A percentile compares a stretch with the other conserved stretches of the same genome.
Evolutionary conservation across 2,888 invertebrate species (phyloP).

Genomic region (Drosophila helvetica): DNA sequence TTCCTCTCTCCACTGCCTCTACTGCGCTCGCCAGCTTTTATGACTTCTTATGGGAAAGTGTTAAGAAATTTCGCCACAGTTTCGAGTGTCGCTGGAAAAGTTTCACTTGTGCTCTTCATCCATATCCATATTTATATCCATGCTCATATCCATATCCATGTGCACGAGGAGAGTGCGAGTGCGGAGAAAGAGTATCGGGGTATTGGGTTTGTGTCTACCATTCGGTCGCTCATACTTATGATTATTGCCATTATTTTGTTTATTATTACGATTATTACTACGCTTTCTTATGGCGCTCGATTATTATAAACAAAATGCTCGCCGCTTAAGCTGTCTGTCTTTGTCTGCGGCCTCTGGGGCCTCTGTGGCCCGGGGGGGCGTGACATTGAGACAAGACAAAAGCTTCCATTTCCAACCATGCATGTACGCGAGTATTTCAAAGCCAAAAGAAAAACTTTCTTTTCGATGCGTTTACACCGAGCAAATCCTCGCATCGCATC

Average conservation of each 20-base stretch:
- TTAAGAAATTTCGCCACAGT: slow-evolving; percentile 69
- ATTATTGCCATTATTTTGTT: slow-evolving; percentile 62
- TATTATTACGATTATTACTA: slow-evolving; percentile 55
- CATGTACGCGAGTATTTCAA: neutral
- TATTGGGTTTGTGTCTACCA: slow-evolving; percentile 61
- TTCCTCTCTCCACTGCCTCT: slow-evolving; percentile 20
- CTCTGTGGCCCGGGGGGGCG: slow-evolving; percentile 46
- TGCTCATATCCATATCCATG: slow-evolving; percentile 8
- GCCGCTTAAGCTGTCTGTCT: slow-evolving; percentile 20
- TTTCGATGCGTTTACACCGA: slow-evolving; percentile 51
- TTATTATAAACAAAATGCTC: slow-evolving; percentile 54
- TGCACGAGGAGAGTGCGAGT: slow-evolving; percentile 11
- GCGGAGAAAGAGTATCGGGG: slow-evolving; percentile 28
- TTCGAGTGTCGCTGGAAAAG: slow-evolving; percentile 57
- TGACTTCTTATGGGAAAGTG: slow-evolving; percentile 69
- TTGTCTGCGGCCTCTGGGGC: neutral
- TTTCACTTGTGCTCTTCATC: slow-evolving; percentile 57
- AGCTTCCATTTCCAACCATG: slow-evolving; percentile 19
- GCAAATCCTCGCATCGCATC: slow-evolving; percentile 3
- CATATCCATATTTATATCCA: neutral
- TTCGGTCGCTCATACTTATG: slow-evolving; percentile 51
- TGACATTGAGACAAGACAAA: slow-evolving; percentile 68
- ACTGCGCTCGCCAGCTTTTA: slow-evolving; percentile 37
- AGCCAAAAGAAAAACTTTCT: slow-evolving; percentile 62
- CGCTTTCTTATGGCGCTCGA: slow-evolving; percentile 61